phyloP scores from a whole-genome alignment of 1,140 invertebrate genomes.

The Musca vetustissima region DNA sequence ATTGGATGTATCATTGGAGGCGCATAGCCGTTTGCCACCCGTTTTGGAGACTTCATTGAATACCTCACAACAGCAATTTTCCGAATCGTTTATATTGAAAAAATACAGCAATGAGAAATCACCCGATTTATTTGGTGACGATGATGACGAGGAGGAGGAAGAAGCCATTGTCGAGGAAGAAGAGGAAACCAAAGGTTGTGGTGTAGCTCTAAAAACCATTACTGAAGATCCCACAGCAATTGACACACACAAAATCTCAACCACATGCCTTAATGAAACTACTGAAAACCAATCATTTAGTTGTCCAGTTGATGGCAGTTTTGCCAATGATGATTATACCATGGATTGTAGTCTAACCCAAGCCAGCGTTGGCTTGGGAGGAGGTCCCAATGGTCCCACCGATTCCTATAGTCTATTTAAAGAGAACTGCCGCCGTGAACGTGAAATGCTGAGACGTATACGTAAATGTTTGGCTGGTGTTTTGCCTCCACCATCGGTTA shows the following conservation, averaged over 20 bases:
- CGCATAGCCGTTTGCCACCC: constrained; percentile 21
- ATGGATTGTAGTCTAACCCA: constrained; percentile 28
- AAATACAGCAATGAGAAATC: constrained; percentile 48
- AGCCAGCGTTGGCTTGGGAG: constrained; percentile 31
- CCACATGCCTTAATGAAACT: constrained; percentile 27
- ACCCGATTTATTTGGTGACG: constrained; percentile 50
- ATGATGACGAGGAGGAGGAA: constrained; percentile 41
- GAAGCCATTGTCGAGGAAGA: constrained; percentile 24
- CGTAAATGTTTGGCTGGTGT: constrained; percentile 58
- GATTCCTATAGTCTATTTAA: constrained; percentile 40
- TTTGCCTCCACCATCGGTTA: constrained; percentile 66
- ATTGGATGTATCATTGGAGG: background rate
- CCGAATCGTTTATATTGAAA: constrained; percentile 36
- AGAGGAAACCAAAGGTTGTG: constrained; percentile 26
- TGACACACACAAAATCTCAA: background rate
- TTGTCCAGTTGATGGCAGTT: constrained; percentile 42
- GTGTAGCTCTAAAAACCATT: background rate
- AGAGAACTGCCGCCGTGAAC: constrained; percentile 46
- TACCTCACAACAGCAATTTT: constrained; percentile 30
- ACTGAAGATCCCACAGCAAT: background rate
- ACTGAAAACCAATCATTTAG: constrained; percentile 36
- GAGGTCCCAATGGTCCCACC: constrained; percentile 19
- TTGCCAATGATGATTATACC: constrained; percentile 49
- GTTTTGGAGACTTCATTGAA: constrained; percentile 30
- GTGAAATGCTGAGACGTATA: constrained; percentile 45